Percentiles rank a stretch among this genome's conserved stretches.
These are phyloP conservation scores for Cladopsammia gracilis DNA, from an alignment of 64 coral and sea anemone genomes.

Conservation along the genomic window DNA sequence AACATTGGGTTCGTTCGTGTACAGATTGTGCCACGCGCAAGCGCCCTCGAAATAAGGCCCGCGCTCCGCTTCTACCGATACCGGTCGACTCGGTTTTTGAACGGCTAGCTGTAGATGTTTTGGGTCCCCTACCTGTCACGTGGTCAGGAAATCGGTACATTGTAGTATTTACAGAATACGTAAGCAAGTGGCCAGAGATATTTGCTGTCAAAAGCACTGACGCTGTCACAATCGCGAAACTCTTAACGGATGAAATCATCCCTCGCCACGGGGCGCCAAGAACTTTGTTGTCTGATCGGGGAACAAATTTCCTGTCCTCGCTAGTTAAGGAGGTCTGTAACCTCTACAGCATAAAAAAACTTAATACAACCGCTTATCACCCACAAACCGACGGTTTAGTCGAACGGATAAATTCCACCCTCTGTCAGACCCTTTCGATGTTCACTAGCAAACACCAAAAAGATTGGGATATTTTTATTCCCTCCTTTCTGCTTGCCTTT, in stretches of 20 bases:
- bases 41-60: neutral
- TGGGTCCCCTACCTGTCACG: neutral
- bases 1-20: neutral
- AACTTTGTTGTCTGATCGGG: neutral
- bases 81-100: neutral
- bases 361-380: no score
- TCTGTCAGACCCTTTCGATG: no score
- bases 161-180: neutral
- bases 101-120: neutral
- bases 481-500: no score
- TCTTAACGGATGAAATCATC: constrained; percentile 31
- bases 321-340: neutral
- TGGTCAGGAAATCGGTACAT: neutral
- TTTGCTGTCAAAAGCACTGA: neutral
- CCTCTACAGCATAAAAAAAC: no score
- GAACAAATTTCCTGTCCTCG: neutral
- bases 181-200: neutral
- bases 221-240: neutral
- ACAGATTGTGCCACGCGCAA: constrained; percentile 11
- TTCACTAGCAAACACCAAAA: no score
- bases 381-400: no score
- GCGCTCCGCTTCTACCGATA: neutral
- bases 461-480: no score
- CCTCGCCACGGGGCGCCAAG: neutral
- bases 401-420: no score